Base-by-base conservation (phyloP, 2,797 vertebrate species). In the Amblyopsis hoosieri region DNA sequence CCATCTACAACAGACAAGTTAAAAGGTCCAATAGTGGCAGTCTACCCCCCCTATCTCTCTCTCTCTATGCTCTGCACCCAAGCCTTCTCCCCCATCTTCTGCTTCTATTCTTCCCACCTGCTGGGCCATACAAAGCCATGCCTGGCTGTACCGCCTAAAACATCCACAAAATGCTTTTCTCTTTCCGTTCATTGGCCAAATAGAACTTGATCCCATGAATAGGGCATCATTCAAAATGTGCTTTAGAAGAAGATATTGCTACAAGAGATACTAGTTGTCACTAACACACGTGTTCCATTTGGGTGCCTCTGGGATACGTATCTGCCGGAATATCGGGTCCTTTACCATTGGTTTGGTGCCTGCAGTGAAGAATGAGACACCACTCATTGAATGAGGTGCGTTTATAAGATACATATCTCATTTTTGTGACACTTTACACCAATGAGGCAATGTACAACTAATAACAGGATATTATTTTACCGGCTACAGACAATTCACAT, bases 201-300 rank as follows among this genome's bases (percentile, higher is more conserved):
- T 62, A 51, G 70, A 75, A 83, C 72, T 74, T 79, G n/a, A 85
- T 87, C 85, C 73, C 82, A 78, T 64, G 64, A 67, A 80, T 84
- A 84, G 75, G 70, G 57, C 81, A 63, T 74, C 81, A 82, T 86
- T 84, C 85, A 79, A 71, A 76, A 81, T 74, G n/a, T 71, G 59
- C 6, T 57, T 45, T 42, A 33, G 14, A 42, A 29, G 23, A 10
- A 6, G 13, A 54, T 5, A 11, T 12, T 11, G 13, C 31, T 12
- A 15, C 49, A 11, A 19, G 3, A 3, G 11, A n/a, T 1, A 10
- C 10, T 33, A 29, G 3, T 4, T 42, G 37, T 72, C 57, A 12
- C 65, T 59, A 12, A 51, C 48, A 64, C 66, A 55, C 55, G 65
- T 69, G 8, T 76, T 57, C 60, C 37, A 71, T 73, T n/a, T 65